Conservation (phyloP, 2,113 vertebrate species). For the Oceanites oceanicus region DNA sequence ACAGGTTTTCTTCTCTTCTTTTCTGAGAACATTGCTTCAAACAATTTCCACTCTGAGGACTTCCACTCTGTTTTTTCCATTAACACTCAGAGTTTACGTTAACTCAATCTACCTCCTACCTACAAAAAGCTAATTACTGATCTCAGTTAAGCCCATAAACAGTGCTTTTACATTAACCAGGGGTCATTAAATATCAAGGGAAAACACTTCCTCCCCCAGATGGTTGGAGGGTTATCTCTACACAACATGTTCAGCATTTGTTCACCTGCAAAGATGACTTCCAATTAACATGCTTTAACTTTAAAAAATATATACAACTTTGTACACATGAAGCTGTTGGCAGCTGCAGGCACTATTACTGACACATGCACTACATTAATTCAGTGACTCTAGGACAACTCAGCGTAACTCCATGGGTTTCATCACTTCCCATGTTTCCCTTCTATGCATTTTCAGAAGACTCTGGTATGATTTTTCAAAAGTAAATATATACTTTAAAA, state of each 20-base stretch:
- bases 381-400: not conserved
- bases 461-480: not conserved
- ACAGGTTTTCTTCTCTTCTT: not conserved
- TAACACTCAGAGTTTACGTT: not conserved
- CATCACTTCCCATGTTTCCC: not conserved
- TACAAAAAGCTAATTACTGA: conserved; percentile 22
- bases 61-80: not conserved
- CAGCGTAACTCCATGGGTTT: not conserved
- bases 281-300: not conserved
- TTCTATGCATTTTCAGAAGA: not conserved
- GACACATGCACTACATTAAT: not conserved
- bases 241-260: not conserved
- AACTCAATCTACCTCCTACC: conserved; percentile 44
- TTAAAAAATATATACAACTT: not conserved
- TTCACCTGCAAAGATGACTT: not conserved
- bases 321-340: not conserved
- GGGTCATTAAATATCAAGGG: conserved; percentile 22
- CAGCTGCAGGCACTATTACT: not conserved
- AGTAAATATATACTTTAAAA: not conserved
- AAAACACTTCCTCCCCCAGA: conserved; percentile 26
- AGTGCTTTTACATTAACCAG: conserved; percentile 23
- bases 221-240: not conserved
- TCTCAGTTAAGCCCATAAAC: not conserved
- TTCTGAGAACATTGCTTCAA: not conserved
- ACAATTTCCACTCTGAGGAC: not conserved